Conservation (phyloP, 2,113 vertebrate species). For the Eptesicus fuscus region DNA sequence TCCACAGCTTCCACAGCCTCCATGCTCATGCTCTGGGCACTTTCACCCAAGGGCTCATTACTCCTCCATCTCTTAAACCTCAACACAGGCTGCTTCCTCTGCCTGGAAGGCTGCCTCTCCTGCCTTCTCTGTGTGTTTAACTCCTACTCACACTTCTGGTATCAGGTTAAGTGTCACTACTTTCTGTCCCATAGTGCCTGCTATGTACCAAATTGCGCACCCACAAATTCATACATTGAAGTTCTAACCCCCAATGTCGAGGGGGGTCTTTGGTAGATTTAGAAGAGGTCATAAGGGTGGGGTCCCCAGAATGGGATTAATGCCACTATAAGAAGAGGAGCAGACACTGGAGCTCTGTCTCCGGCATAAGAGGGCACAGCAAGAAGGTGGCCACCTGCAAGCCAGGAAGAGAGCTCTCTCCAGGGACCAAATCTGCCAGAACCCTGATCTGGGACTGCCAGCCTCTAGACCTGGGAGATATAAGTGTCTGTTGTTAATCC, state of each 20-base stretch:
- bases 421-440: not conserved
- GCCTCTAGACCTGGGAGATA: not conserved
- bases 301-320: not conserved
- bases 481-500: not conserved
- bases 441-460: not conserved
- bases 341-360: not conserved
- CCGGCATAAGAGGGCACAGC: not conserved
- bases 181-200: fast-evolving
- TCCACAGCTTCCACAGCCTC: not conserved
- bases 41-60: not conserved
- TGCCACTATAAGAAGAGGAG: not conserved
- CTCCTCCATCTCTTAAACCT: not conserved
- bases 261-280: not conserved
- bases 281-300: not conserved
- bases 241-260: not conserved
- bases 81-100: not conserved
- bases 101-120: not conserved
- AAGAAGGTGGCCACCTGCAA: not conserved
- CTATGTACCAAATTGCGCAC: not conserved
- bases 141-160: too few relatives aligned
- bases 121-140: not conserved
- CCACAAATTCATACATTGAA: not conserved
- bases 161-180: not conserved
- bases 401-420: not conserved
- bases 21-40: not conserved